Percentiles rank a stretch among this genome's conserved stretches.
Evolutionary conservation across 2,113 vertebrate genomes (phyloP).

Genomic region (Osmerus eperlanus): DNA sequence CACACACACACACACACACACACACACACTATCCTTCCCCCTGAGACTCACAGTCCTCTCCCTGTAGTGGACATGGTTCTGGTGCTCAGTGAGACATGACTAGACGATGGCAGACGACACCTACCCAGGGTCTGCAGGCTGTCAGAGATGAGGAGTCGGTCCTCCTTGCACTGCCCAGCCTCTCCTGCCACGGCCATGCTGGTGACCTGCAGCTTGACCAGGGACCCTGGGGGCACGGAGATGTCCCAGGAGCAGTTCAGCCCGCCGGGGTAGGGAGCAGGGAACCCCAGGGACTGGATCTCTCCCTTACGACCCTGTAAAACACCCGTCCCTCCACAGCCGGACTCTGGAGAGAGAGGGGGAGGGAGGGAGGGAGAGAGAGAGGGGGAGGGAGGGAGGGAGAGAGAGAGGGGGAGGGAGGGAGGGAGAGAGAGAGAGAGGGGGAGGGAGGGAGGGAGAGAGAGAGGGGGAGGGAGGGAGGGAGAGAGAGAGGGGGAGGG

Average conservation of each 20-base stretch:
- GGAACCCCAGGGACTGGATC: slow-evolving; percentile 66
- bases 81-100: too few relatives aligned
- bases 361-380: not conserved
- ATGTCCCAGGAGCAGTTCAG: slow-evolving; percentile 68
- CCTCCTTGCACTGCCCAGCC: slow-evolving; percentile 60
- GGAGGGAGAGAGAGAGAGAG: not conserved
- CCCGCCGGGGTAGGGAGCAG: slow-evolving; percentile 65
- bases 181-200: slow-evolving; percentile 67
- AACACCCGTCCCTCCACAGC: slow-evolving; percentile 46
- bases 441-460: not conserved
- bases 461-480: not conserved
- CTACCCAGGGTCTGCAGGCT: slow-evolving; percentile 63
- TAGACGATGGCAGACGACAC: not conserved
- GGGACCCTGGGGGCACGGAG: slow-evolving; percentile 56
- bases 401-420: not conserved
- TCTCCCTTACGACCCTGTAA: slow-evolving; percentile 63
- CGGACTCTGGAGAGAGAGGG: slow-evolving; percentile 42
- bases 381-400: not conserved
- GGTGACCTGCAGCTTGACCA: slow-evolving; percentile 66
- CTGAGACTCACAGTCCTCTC: not conserved
- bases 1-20: slow-evolving; percentile 12
- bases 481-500: too few relatives aligned
- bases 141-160: slow-evolving; percentile 64
- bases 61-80: too few relatives aligned
- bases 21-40: not conserved